Base-by-base conservation (phyloP, 2,113 vertebrate species). In the Pseudorasbora parva region DNA sequence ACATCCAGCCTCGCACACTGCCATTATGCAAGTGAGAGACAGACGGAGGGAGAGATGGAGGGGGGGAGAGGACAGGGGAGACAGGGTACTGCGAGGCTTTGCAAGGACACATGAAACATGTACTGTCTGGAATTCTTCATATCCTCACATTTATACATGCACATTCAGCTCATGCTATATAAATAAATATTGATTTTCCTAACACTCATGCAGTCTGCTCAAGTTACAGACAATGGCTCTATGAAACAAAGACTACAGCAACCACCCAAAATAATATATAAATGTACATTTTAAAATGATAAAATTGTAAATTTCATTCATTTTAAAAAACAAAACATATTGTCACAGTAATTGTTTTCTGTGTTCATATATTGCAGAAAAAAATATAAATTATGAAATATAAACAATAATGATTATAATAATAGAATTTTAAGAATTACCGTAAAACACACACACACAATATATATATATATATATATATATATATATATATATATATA, bases 21-120 rank as follows among this genome's bases (percentile, higher is more conserved):
- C 69, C 54, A 84, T 89, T 87, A 87, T 84, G 83, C 86, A 83
- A 79, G 82, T n/a, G 49, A 30, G 17, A 75, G 72, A 59, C 59
- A n/a, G 56, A 64, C 5, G 21, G 54, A 33, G 37, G 49, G 45
- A 41, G 71, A 5, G 62, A 19, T 3, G 37, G 25, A 59, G 33
- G 33, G 51, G n/a, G 27, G 5, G 21, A 1, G 56, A 33, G 49
- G 15, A 37, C 23, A 25, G 30, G 74, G 17, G 33, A 8, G n/a
- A 25, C n/a, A n/a, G 57, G 2, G 33, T 12, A 21, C 59, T 27
- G 8, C 23, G 25, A 59, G 72, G 78, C 74, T 87, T 85, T 79
- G 66, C 78, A 77, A 84, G 86, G 86, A 87, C 83, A 85, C 56
- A 21, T 75, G 72, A 69, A 78, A 43, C 76, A 62, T 4, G 33